Evolutionary conservation across 2,797 vertebrate genomes (phyloP).

Genomic region (Parotocinclus haroldoi): DNA sequence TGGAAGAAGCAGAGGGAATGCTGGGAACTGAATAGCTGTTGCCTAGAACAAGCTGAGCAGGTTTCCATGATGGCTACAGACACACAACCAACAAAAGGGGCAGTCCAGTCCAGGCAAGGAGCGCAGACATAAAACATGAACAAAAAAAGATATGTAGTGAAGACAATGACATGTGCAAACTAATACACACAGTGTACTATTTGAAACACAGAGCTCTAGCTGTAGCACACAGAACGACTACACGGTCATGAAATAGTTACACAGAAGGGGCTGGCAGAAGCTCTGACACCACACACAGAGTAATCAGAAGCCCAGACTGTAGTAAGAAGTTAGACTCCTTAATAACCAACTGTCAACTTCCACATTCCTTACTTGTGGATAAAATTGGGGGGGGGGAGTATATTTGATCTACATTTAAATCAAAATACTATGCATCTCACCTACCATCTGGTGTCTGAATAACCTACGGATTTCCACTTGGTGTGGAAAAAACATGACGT

Average conservation of each 20-base stretch:
- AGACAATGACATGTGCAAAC: too few species aligned
- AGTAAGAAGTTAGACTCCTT: slow-evolving; percentile 5
- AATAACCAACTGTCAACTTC: background rate
- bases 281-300: slow-evolving; percentile 7
- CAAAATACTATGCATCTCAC: too few species aligned
- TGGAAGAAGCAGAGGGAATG: slow-evolving; percentile 63
- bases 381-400: too few species aligned
- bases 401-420: too few species aligned
- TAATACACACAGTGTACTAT: too few species aligned
- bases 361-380: background rate
- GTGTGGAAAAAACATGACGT: too few species aligned
- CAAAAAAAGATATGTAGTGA: too few species aligned
- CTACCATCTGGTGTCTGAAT: too few species aligned
- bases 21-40: slow-evolving; percentile 62
- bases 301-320: background rate
- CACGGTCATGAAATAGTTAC: slow-evolving; percentile 29
- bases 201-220: too few species aligned
- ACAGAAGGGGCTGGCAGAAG: slow-evolving; percentile 1
- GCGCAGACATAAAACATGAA: too few species aligned
- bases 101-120: too few species aligned
- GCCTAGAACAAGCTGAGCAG: slow-evolving; percentile 30
- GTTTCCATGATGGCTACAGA: slow-evolving; percentile 34
- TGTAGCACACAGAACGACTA: slow-evolving; percentile 40
- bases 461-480: too few species aligned
- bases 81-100: slow-evolving; percentile 30